Evolutionary conservation across 2,797 vertebrate species (phyloP).

Genomic region (Choloepus didactylus): DNA sequence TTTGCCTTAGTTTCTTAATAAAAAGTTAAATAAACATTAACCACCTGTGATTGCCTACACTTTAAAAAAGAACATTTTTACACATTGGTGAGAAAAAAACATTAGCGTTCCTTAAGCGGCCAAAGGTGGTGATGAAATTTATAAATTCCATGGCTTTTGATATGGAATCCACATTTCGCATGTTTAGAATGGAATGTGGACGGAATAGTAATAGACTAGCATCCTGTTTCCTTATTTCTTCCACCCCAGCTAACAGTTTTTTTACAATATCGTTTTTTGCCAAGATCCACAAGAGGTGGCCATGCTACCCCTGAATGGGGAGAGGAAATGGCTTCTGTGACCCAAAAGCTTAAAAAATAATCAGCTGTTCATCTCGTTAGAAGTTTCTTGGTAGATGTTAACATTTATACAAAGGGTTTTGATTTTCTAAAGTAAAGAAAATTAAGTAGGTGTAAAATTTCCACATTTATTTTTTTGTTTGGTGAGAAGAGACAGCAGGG

Average conservation of each 20-base stretch:
- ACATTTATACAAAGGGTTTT: conserved; percentile 51
- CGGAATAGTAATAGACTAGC: conserved; percentile 17
- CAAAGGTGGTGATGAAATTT: conserved; percentile 39
- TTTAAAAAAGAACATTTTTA: conserved; percentile 41
- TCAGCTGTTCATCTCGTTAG: conserved; percentile 12
- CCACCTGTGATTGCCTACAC: conserved; percentile 72
- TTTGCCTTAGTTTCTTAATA: conserved; percentile 83
- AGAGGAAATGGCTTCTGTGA: background rate
- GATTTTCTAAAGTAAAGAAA: conserved; percentile 29
- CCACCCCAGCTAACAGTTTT: background rate
- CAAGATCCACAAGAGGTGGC: background rate
- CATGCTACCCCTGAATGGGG: background rate
- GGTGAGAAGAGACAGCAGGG: conserved; percentile 6
- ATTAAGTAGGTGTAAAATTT: conserved; percentile 46
- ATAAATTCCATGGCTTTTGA: conserved; percentile 39
- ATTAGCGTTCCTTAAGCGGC: background rate
- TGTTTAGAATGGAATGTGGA: background rate
- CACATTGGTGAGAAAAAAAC: conserved; percentile 43
- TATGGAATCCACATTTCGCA: background rate
- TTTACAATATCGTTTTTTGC: conserved; percentile 8
- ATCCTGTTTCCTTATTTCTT: background rate
- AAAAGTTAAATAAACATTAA: conserved; percentile 71
- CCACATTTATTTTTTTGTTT: conserved; percentile 52
- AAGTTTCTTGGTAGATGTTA: conserved; percentile 9
- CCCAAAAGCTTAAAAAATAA: conserved; percentile 40